Percentiles rank a stretch among this genome's conserved stretches.
Evolutionary conservation across 2,797 vertebrate genomes (phyloP).

Genomic region (Lepus townsendii): DNA sequence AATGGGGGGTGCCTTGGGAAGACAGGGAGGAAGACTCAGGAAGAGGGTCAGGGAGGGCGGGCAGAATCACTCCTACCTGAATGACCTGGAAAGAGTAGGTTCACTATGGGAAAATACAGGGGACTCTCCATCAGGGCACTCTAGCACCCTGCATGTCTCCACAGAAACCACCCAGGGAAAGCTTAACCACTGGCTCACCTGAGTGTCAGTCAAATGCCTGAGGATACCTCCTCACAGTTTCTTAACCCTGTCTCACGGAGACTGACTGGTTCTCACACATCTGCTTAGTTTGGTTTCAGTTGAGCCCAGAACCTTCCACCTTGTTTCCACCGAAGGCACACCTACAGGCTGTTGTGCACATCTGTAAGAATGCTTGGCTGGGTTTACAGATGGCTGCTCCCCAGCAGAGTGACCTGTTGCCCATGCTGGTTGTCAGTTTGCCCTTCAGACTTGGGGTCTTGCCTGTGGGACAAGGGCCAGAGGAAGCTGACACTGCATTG

Average conservation of each 20-base stretch:
- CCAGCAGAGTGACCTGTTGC: not conserved
- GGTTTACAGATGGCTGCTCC: not conserved
- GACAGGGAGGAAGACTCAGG: too few relatives aligned
- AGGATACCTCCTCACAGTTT: not conserved
- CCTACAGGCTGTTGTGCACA: not conserved
- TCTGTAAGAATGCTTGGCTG: not conserved
- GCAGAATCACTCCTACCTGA: not conserved
- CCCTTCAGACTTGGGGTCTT: not conserved
- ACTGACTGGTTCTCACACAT: not conserved
- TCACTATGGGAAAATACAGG: not conserved
- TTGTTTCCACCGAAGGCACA: not conserved
- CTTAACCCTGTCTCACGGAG: not conserved
- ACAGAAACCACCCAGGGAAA: not conserved
- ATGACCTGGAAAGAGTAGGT: not conserved
- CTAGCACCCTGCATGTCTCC: not conserved
- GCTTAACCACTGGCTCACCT: not conserved
- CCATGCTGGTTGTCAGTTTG: not conserved
- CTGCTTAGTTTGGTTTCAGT: not conserved
- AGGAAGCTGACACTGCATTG: not conserved
- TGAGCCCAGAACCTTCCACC: not conserved
- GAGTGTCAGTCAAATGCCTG: not conserved
- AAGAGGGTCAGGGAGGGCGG: too few relatives aligned
- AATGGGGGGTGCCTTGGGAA: not conserved
- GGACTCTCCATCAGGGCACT: not conserved
- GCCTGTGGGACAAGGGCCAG: not conserved